phyloP scores from a whole-genome alignment of 2,113 vertebrate species.

The Cygnus atratus region DNA sequence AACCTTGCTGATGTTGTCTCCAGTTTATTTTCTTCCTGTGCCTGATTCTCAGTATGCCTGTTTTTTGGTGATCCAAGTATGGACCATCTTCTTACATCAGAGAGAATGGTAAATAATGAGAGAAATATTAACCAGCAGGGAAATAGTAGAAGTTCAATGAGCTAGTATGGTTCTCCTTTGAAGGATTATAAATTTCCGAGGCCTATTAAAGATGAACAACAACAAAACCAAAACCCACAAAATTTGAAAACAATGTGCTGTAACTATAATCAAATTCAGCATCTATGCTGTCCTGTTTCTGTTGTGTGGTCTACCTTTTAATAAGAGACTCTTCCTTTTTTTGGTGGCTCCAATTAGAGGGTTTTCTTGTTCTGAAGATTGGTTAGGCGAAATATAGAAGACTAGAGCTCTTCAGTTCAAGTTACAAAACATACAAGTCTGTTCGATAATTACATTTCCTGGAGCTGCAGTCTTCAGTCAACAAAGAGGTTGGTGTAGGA shows the following conservation, averaged over 20 bases:
- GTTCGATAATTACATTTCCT: constrained; percentile 55
- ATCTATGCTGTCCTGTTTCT: neutral
- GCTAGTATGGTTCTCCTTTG: neutral
- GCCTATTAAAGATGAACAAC: neutral
- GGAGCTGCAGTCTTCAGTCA: constrained; percentile 15
- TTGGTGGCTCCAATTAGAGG: constrained; percentile 21
- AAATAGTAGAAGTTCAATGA: neutral
- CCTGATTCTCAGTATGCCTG: neutral
- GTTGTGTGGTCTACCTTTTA: constrained; percentile 6
- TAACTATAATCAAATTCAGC: neutral
- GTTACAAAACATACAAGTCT: constrained; percentile 49
- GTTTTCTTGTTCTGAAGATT: constrained; percentile 33
- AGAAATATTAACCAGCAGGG: neutral
- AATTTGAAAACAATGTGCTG: neutral
- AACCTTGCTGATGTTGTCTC: neutral
- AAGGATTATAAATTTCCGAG: neutral
- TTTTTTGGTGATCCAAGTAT: neutral
- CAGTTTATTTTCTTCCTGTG: neutral
- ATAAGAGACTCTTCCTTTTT: neutral
- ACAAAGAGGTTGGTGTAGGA: neutral
- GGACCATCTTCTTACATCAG: neutral
- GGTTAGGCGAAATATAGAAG: constrained; percentile 4
- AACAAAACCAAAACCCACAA: neutral
- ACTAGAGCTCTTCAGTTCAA: constrained; percentile 19
- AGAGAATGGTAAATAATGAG: neutral